Evolutionary conservation across 2,797 vertebrate genomes (phyloP), one percentile per base, ranked within the genome.

Genomic region (Lepus oiostolus): DNA sequence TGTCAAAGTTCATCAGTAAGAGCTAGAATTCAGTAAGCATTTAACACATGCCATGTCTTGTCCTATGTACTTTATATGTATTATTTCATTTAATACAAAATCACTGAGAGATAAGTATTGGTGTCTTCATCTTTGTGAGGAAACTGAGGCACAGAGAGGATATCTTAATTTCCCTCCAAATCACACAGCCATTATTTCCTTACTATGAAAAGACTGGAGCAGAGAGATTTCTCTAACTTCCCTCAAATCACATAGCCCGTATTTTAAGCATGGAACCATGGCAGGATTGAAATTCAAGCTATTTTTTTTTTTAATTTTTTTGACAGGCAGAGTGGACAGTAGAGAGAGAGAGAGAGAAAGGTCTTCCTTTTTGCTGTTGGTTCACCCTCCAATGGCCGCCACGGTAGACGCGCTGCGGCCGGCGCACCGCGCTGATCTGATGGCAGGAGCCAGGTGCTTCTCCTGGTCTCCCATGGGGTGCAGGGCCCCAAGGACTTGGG

Each of bases 141-240:
- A 96, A 91, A 88, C 67, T 54, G 72, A 90, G 9, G 62, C 67
- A 90, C 26, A 82, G 24, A 76, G 28, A 90, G 47, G 30, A 65
- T 63, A n/a, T 28, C 52, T 14, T 26, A 92, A 74, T 38, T 35
- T 80, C 26, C 42, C 77, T 32, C 60, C 83, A 80, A 70, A 30
- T 35, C 67, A 81, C 38, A 91, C 7, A 79, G 65, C 24, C 81
- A 54, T 26, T 21, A 72, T 70, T 74, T 72, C 79, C 38, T 71
- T 14, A 63, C 30, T 30, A 71, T 62, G 26, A 89, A 16, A 3
- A 93, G 84, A 77, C 63, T 28, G 63, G 77, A 19, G 63, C 72
- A 77, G 6, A 63, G 16, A 24, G 50, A 11, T 86, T 82, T 50
- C 54, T 77, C 21, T 4, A 89, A 52, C 30, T 60, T 60, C 19